Percentiles rank a stretch among this genome's conserved stretches.
phyloP scores from a whole-genome alignment of 92 coral and sea anemone species.

The Umimayanthus chanpuru region DNA sequence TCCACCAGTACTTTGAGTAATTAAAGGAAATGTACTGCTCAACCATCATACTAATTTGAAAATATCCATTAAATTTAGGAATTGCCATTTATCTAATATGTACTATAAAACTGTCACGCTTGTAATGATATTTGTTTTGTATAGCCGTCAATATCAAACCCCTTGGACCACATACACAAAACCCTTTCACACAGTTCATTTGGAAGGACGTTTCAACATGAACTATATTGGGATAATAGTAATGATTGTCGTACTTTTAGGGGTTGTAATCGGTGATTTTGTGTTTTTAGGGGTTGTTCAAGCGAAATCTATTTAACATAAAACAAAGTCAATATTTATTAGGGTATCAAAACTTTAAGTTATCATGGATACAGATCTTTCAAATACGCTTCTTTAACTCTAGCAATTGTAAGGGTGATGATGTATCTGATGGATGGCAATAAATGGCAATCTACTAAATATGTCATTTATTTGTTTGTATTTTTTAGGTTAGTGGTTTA shows the following conservation, averaged over 20 bases:
- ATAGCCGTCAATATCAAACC: too few relatives aligned
- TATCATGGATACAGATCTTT: slow-evolving; percentile 7
- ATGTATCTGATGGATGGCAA: slow-evolving; percentile 13
- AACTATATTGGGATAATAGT: background rate
- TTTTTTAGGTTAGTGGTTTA: background rate
- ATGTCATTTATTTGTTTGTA: slow-evolving; percentile 22
- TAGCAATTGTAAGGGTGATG: slow-evolving; percentile 15
- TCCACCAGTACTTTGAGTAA: too few relatives aligned
- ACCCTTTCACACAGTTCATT: too few relatives aligned
- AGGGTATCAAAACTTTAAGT: slow-evolving; percentile 6
- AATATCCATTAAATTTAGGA: too few relatives aligned
- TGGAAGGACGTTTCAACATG: too few relatives aligned
- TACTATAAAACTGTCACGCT: too few relatives aligned
- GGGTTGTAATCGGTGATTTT: slow-evolving; percentile 5
- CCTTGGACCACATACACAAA: too few relatives aligned
- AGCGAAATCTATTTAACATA: slow-evolving; percentile 4
- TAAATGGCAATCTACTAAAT: slow-evolving; percentile 16
- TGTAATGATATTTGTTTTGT: too few relatives aligned
- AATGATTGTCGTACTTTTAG: too few relatives aligned
- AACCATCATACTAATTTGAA: too few relatives aligned
- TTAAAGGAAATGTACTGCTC: too few relatives aligned
- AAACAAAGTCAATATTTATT: background rate
- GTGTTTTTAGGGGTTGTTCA: slow-evolving; percentile 10
- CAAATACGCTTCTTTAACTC: slow-evolving; percentile 4
- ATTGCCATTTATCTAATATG: too few relatives aligned